phyloP scores from a whole-genome alignment of 1,140 invertebrate species.

The Drosophila quadrilineata region DNA sequence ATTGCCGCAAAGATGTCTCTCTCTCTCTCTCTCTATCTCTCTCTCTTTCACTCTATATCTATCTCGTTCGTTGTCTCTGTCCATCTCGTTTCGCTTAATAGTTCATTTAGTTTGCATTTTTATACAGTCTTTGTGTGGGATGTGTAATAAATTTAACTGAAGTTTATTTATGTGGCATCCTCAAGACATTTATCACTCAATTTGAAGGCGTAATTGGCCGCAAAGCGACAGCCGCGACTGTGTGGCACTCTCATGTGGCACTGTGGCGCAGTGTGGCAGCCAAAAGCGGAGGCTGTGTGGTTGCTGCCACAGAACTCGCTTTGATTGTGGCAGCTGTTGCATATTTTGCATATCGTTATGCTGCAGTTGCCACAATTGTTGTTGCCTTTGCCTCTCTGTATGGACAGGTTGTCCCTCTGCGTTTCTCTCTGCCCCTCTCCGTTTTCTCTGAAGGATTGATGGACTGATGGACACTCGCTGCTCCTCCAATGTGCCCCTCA shows the following conservation, averaged over 20 bases:
- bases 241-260: slow-evolving; percentile 35
- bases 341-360: slow-evolving; percentile 79
- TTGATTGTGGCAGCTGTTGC: slow-evolving; percentile 63
- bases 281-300: neutral
- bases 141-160: slow-evolving; percentile 79
- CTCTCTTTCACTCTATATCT: neutral
- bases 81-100: slow-evolving; percentile 76
- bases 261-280: neutral
- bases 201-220: slow-evolving; percentile 79
- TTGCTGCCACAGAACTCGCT: slow-evolving; percentile 16
- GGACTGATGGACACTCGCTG: slow-evolving; percentile 19
- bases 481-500: slow-evolving; percentile 26
- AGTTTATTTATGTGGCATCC: slow-evolving; percentile 76
- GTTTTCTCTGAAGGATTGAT: slow-evolving; percentile 30
- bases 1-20: slow-evolving; percentile 31
- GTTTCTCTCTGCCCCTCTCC: slow-evolving; percentile 39
- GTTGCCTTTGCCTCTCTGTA: neutral
- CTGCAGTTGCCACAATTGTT: slow-evolving; percentile 30
- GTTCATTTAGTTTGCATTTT: slow-evolving; percentile 80
- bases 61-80: slow-evolving; percentile 54
- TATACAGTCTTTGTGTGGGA: slow-evolving; percentile 79
- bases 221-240: slow-evolving; percentile 57
- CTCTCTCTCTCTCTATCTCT: slow-evolving; percentile 20
- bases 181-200: slow-evolving; percentile 78
- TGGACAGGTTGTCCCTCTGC: slow-evolving; percentile 10